These are phyloP conservation scores for Brachionus plicatilis DNA, from an alignment of 1,140 invertebrate species.

Conservation along the genomic window DNA sequence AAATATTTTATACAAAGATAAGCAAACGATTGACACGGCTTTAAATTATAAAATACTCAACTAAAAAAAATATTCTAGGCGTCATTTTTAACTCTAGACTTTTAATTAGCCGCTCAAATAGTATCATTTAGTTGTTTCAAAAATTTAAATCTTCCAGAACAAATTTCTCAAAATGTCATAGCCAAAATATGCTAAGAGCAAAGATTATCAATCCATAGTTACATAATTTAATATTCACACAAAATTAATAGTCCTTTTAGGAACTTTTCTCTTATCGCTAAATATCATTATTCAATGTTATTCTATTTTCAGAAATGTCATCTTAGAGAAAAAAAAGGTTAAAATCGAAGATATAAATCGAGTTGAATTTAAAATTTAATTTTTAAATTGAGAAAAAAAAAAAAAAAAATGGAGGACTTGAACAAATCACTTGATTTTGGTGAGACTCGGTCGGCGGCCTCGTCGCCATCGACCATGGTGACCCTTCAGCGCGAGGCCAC, in stretches of 20 bases:
- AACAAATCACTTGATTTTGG: background rate
- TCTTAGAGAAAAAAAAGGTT: background rate
- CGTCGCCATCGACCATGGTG: background rate
- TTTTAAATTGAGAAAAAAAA: background rate
- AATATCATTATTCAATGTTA: constrained; percentile 23
- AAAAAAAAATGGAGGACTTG: background rate
- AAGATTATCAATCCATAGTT: constrained; percentile 12
- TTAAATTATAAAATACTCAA: constrained; percentile 2
- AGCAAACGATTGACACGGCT: background rate
- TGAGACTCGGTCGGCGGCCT: background rate
- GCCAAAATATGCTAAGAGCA: background rate
- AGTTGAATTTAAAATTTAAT: background rate
- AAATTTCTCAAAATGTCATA: constrained; percentile 14
- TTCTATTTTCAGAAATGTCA: constrained; percentile 16
- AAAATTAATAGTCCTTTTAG: constrained; percentile 33
- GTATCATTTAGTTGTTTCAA: background rate
- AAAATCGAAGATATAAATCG: background rate
- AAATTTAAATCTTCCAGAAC: constrained; percentile 29
- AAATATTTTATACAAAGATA: background rate
- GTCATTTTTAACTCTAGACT: background rate
- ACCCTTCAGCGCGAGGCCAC: background rate
- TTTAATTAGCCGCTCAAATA: constrained; percentile 35
- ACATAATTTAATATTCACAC: background rate
- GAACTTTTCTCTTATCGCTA: background rate
- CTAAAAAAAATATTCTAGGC: background rate